Conservation (phyloP, 2,888 invertebrate species). For the Tolmerus cingulatus region DNA sequence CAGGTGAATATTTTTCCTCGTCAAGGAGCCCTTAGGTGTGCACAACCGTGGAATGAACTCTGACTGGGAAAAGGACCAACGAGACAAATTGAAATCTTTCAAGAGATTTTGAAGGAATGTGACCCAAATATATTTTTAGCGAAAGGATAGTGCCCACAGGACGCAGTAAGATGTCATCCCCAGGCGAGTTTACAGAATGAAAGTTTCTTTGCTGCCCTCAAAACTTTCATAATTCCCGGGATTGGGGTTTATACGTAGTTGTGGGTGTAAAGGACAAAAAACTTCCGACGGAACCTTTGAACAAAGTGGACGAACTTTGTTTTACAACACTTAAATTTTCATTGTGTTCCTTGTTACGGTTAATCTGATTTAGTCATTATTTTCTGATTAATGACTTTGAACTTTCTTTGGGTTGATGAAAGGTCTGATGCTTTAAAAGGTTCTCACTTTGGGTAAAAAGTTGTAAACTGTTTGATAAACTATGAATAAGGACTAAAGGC, state of each 20-base stretch:
- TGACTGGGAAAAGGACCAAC: not conserved
- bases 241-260: not conserved
- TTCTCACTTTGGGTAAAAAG: not conserved
- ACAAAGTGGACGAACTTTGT: not conserved
- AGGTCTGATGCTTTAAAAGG: not conserved
- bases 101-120: not conserved
- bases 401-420: not conserved
- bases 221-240: not conserved
- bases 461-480: not conserved
- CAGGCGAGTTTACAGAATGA: not conserved
- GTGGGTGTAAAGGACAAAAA: not conserved
- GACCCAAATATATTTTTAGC: not conserved
- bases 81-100: not conserved
- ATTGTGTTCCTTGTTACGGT: not conserved
- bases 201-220: not conserved
- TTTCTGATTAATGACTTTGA: not conserved
- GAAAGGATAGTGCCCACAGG: not conserved
- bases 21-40: not conserved
- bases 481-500: not conserved
- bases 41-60: not conserved
- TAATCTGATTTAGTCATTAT: not conserved
- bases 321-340: not conserved
- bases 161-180: not conserved
- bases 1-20: not conserved
- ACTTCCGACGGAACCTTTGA: not conserved